Conservation (phyloP, 1,140 invertebrate genomes). For the Scaptodrosophila lebanonensis region DNA sequence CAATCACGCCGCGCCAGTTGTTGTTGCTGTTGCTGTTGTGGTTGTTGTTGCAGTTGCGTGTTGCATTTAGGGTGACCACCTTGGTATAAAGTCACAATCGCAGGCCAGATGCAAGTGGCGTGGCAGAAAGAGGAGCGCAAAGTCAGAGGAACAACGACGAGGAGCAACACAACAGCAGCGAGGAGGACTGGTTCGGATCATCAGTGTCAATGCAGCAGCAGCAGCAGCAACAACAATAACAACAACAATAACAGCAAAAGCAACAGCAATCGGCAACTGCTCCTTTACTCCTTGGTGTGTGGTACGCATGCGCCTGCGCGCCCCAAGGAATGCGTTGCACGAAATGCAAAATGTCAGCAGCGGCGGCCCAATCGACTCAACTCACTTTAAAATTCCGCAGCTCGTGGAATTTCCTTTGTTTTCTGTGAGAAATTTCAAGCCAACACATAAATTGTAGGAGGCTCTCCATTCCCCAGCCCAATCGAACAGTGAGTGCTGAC, state of each 20-base stretch:
- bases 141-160: neutral
- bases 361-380: conserved; percentile 60
- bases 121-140: neutral
- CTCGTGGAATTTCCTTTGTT: conserved; percentile 74
- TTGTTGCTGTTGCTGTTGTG: conserved; percentile 21
- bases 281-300: conserved; percentile 60
- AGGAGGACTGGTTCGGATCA: conserved; percentile 37
- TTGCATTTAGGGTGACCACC: conserved; percentile 73
- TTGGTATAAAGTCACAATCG: conserved; percentile 24
- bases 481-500: no score
- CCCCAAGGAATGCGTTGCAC: conserved; percentile 74
- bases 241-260: neutral
- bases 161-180: neutral
- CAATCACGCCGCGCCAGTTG: conserved; percentile 67
- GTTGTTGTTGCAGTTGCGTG: conserved; percentile 49
- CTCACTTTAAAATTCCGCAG: conserved; percentile 62
- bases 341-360: conserved; percentile 76
- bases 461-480: no score
- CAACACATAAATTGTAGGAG: conserved; percentile 74
- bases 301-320: conserved; percentile 73
- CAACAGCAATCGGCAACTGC: conserved; percentile 23
- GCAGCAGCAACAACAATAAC: conserved; percentile 8
- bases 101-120: neutral
- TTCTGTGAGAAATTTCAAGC: conserved; percentile 72
- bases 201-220: conserved; percentile 69